Evolutionary conservation across 2,113 vertebrate species (phyloP), one percentile per base, ranked within the genome.

Genomic region (Lophius piscatorius): DNA sequence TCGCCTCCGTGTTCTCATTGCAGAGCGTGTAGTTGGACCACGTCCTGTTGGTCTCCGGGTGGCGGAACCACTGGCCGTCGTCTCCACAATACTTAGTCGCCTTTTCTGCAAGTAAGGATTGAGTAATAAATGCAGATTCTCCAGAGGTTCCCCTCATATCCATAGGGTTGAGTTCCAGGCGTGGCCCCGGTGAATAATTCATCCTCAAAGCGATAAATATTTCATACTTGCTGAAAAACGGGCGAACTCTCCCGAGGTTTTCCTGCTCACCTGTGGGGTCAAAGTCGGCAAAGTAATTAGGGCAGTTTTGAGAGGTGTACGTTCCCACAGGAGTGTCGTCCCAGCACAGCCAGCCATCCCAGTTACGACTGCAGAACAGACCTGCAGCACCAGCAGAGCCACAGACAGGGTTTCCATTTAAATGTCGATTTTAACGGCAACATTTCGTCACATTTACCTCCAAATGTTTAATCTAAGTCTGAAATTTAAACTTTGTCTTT

Each of bases 1-100:
- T 99, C 58, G 95, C 92, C 13, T 90, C 87, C 4, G 94, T 96
- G 86, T 95, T 94, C 34, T 93, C 93, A 3, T 94, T 96, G 77
- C 97, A 99, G 67, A 94, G 83, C 6, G 94, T 96, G 26, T 99
- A 99, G 91, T 99, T 96, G 78, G 97, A 97, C 95, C 95, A 98
- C 1, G 95, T 98, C 49, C 93, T 88, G 77, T 99, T 98, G 76
- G 90, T 96, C 54, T 96, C 94, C 2, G 97, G 97, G 72, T 99
- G 95, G 13, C 91, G 92, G 76, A 95, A 98, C 97, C 97, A 99
- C 60, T 91, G 92, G 17, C 96, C 97, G 0, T 89, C 91, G 64
- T 94, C 94, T 65, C 95, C 94, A 56, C 97, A 99, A 36, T 93
- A 95, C 77, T 97, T 99, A 5, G 92, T 94, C 54, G 92, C 96